A percentile compares a stretch with the other conserved stretches of the same genome.
Evolutionary conservation across 2,797 vertebrate genomes (phyloP).

Genomic region (Takifugu ocellatus): DNA sequence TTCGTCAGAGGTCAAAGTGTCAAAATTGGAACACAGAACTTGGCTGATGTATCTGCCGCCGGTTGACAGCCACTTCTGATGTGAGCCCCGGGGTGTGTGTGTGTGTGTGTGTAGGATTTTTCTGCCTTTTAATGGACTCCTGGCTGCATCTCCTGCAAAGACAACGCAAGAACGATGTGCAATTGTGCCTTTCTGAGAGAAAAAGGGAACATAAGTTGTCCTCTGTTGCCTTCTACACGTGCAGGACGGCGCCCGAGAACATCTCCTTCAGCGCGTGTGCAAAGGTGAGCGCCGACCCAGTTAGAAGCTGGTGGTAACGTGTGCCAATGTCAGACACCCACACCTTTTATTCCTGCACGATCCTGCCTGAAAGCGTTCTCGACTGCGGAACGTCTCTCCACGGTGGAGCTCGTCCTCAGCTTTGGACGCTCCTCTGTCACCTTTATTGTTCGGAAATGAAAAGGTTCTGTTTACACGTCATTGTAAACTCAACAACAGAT

Average conservation of each 20-base stretch:
- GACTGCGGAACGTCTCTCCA: conserved; percentile 29
- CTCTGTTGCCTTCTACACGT: conserved; percentile 13
- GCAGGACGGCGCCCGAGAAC: conserved; percentile 22
- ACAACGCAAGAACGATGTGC: neutral
- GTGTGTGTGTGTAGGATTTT: conserved; percentile 38
- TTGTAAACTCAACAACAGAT: neutral
- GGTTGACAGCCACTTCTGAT: conserved; percentile 60
- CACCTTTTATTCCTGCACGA: conserved; percentile 66
- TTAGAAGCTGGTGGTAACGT: conserved; percentile 63
- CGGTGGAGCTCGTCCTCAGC: neutral
- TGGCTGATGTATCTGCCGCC: conserved; percentile 51
- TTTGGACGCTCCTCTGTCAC: conserved; percentile 8
- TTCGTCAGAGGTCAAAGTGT: conserved; percentile 54
- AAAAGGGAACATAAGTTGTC: too few species aligned
- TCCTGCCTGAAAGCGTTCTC: conserved; percentile 60
- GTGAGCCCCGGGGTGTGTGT: conserved; percentile 38
- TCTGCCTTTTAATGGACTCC: conserved; percentile 18
- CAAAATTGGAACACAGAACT: conserved; percentile 52
- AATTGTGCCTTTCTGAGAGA: too few species aligned
- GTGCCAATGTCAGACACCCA: conserved; percentile 73
- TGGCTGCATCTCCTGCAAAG: neutral
- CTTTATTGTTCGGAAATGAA: conserved; percentile 9
- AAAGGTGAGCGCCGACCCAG: conserved; percentile 69
- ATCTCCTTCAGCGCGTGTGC: conserved; percentile 44
- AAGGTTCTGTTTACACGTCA: conserved; percentile 10